phyloP scores from a whole-genome alignment of 1,140 invertebrate genomes.

The Aphaenogaster rudis region DNA sequence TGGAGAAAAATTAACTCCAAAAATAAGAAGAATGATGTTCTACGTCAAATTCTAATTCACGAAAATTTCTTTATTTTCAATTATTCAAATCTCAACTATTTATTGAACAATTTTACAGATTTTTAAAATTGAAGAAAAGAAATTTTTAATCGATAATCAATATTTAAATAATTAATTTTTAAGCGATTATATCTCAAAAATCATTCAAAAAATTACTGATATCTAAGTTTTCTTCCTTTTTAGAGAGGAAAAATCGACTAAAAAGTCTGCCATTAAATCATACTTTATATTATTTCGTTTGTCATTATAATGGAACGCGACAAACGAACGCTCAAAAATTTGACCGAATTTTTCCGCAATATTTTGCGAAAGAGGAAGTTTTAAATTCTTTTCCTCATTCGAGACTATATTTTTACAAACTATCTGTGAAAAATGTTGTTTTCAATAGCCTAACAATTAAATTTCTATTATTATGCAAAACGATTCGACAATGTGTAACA shows the following conservation, averaged over 20 bases:
- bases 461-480: constrained; percentile 62
- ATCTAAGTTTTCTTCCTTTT: background rate
- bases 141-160: background rate
- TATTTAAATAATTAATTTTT: constrained; percentile 19
- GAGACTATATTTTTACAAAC: constrained; percentile 49
- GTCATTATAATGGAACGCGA: constrained; percentile 31
- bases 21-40: background rate
- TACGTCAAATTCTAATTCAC: background rate
- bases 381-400: background rate
- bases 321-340: constrained; percentile 11
- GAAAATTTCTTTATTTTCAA: background rate
- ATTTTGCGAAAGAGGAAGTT: constrained; percentile 33
- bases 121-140: background rate
- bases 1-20: background rate
- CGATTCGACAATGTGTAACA: constrained; percentile 54
- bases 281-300: constrained; percentile 19
- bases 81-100: background rate
- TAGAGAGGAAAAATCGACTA: background rate
- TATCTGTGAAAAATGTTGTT: constrained; percentile 59
- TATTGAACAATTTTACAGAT: background rate
- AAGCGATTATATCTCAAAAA: constrained; percentile 26
- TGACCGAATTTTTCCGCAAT: constrained; percentile 30
- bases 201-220: background rate
- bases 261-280: constrained; percentile 11
- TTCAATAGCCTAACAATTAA: constrained; percentile 54